A percentile compares a stretch with the other conserved stretches of the same genome.
Evolutionary conservation across 2,888 invertebrate species (phyloP).

Genomic region (Aphidoletes aphidimyza): DNA sequence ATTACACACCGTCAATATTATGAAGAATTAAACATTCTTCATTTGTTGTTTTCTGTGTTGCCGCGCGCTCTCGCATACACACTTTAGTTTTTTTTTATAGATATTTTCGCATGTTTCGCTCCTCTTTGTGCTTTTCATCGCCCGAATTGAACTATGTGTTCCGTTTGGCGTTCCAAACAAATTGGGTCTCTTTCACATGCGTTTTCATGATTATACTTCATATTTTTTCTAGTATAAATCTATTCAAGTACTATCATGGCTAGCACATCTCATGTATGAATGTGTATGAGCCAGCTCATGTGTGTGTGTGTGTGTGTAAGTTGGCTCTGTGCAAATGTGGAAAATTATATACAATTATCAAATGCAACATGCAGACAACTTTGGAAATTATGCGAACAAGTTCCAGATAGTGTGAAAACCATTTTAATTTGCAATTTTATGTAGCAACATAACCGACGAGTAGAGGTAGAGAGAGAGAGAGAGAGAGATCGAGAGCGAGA

Average conservation of each 20-base stretch:
- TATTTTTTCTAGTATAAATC: background rate
- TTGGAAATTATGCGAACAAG: conserved; percentile 53
- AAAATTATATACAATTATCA: conserved; percentile 54
- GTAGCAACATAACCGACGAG: background rate
- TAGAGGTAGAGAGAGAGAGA: background rate
- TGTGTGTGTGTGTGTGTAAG: background rate
- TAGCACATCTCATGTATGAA: background rate
- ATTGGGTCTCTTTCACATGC: conserved; percentile 53
- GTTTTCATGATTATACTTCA: no score
- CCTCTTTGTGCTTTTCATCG: conserved; percentile 5
- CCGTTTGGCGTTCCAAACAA: conserved; percentile 33
- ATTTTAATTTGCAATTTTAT: conserved; percentile 52
- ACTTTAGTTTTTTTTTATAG: background rate
- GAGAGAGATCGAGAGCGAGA: background rate
- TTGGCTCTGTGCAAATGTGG: conserved; percentile 38
- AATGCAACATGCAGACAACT: conserved; percentile 54
- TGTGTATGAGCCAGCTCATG: background rate
- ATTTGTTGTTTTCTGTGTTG: background rate
- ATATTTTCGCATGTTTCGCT: background rate
- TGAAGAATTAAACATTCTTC: background rate
- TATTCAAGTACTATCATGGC: conserved; percentile 21
- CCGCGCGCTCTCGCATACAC: no score
- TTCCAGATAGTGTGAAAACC: conserved; percentile 53
- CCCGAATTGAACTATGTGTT: background rate
- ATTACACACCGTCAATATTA: background rate